phyloP scores from a whole-genome alignment of 1,140 invertebrate species.

The Micrasema longulum region DNA sequence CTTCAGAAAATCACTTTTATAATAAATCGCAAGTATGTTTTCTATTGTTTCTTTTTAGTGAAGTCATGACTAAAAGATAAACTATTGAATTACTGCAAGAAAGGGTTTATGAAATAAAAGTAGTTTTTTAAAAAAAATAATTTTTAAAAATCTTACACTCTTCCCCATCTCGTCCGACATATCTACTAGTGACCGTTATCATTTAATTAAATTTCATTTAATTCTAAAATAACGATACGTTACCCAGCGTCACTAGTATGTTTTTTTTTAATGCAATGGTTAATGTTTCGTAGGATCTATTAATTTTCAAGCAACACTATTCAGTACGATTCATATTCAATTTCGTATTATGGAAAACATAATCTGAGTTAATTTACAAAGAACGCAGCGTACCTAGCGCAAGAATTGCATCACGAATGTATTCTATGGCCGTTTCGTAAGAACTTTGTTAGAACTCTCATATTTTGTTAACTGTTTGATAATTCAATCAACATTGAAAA shows the following conservation, averaged over 20 bases:
- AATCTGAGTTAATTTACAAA: constrained; percentile 29
- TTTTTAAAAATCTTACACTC: no score
- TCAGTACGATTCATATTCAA: constrained; percentile 3
- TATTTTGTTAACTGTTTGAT: constrained; percentile 15
- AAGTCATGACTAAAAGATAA: no score
- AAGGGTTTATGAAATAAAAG: no score
- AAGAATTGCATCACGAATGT: constrained; percentile 17
- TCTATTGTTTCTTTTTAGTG: no score
- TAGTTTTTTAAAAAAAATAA: no score
- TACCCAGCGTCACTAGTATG: background rate
- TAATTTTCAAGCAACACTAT: constrained; percentile 15
- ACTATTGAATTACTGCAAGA: no score
- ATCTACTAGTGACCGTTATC: background rate
- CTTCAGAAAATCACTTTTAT: no score
- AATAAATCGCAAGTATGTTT: no score
- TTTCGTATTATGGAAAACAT: constrained; percentile 10
- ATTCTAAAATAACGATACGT: background rate
- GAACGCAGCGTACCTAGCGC: constrained; percentile 6
- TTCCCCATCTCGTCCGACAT: background rate
- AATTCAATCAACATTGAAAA: constrained; percentile 13
- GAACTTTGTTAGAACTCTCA: no score
- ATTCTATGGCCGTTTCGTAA: constrained; percentile 6
- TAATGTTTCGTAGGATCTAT: background rate
- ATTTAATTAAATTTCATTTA: background rate
- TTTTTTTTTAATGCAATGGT: background rate